Percentiles rank a stretch among this genome's conserved stretches.
These are phyloP conservation scores for Poecilia wingei DNA, from an alignment of 2,797 vertebrate genomes.

Conservation along the genomic window DNA sequence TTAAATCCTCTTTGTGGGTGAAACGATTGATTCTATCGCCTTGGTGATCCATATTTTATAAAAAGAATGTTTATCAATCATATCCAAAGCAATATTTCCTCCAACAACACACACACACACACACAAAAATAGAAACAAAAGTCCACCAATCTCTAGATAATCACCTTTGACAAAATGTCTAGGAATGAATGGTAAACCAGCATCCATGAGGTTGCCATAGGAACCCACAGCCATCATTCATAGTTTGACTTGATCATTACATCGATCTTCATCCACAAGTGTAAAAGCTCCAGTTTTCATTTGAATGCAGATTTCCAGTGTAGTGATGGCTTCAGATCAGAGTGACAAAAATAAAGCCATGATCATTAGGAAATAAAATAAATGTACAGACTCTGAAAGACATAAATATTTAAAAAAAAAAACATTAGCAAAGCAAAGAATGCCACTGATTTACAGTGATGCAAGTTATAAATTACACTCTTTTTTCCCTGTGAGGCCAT, in stretches of 20 bases:
- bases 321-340: slow-evolving; percentile 42
- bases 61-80: slow-evolving; percentile 9
- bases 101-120: not conserved
- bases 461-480: slow-evolving; percentile 56
- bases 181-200: slow-evolving; percentile 23
- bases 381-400: slow-evolving; percentile 35
- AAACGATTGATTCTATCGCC: slow-evolving; percentile 1
- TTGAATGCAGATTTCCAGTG: slow-evolving; percentile 56
- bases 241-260: slow-evolving; percentile 27
- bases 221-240: slow-evolving; percentile 58
- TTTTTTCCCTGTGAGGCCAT: slow-evolving; percentile 48
- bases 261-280: slow-evolving; percentile 22
- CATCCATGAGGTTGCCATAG: slow-evolving; percentile 69
- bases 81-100: slow-evolving; percentile 13
- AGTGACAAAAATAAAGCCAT: slow-evolving; percentile 39
- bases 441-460: slow-evolving; percentile 63
- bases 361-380: slow-evolving; percentile 16
- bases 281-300: slow-evolving; percentile 27
- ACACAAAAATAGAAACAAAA: not conserved
- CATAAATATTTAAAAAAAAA: slow-evolving; percentile 51
- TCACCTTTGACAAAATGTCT: slow-evolving; percentile 20
- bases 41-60: slow-evolving; percentile 16
- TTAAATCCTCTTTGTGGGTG: not conserved
- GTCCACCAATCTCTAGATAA: slow-evolving; percentile 9
- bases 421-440: slow-evolving; percentile 52